Evolutionary conservation across 2,888 invertebrate genomes (phyloP), one percentile per base, ranked within the genome.

Genomic region (Pandemis corylana): DNA sequence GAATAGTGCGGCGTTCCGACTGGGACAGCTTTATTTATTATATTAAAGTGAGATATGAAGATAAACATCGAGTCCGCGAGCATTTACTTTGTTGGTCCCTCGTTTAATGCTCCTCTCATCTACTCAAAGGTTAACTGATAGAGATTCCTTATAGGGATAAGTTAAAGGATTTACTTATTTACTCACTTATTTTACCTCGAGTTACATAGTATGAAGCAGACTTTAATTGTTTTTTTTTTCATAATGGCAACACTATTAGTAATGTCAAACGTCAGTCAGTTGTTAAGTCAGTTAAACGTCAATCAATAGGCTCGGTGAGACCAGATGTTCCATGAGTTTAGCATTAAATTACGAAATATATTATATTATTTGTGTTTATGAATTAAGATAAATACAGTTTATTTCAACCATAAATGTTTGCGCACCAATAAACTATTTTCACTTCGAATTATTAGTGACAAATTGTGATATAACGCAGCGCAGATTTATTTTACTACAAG

Each of bases 401-500:
- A 10, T 59, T 20, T 5, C 20, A 59, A 28, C 12, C 9, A 12
- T 2, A 10, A 28, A 5, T 28, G 9, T 3, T 28, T 4, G 12
- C 28, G 5, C 12, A 28, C 28, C 20, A 28, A 12, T 12, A 12
- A 59, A 20, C 12, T 59, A 28, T 28, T 28, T 28, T 28, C 28
- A 59, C 28, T 59, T 28, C 12, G 59, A 12, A 12, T 28, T 5
- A 12, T 28, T 28, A 5, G 20, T 5, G 12, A 12, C 10, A 12
- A 28, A 5, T 59, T n/a, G 36, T 67, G 41, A 67, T 41, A 53
- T 67, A 67, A 67, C 67, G 53, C 51, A 71, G 13, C 41, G 53
- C 44, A 71, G 20, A 46, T 46, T 49, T 62, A 20, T 13, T 66
- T 28, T 53, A 46, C 36, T 67, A 9, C 13, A 76, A 82, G 77